Percentiles rank a stretch among this genome's conserved stretches.
Evolutionary conservation across 2,888 invertebrate genomes (phyloP).

Genomic region (Gnatocerus cornutus): DNA sequence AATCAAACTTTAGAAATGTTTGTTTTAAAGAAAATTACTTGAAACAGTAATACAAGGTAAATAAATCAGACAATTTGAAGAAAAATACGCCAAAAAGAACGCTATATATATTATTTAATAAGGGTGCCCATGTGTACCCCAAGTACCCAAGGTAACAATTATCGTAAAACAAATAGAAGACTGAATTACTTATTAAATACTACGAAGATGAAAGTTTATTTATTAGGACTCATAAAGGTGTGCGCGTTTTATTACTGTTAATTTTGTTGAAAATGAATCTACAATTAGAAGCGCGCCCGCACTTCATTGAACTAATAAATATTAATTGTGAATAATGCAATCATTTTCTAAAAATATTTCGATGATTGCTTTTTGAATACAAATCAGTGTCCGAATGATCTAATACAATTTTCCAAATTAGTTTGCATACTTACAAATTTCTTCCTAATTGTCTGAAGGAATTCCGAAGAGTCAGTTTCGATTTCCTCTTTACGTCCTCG

Average conservation of each 20-base stretch:
- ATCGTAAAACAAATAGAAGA: slow-evolving; percentile 25
- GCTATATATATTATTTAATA: too few species aligned
- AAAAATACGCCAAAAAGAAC: too few species aligned
- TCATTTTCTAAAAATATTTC: slow-evolving; percentile 4
- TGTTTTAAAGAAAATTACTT: slow-evolving; percentile 15
- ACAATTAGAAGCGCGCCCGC: not conserved
- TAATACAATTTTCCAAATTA: not conserved
- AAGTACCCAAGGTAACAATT: slow-evolving; percentile 3
- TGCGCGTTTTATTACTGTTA: not conserved
- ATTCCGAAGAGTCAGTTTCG: slow-evolving; percentile 20
- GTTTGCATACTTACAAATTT: slow-evolving; percentile 47
- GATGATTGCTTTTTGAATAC: not conserved
- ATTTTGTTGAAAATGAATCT: not conserved
- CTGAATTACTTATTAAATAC: slow-evolving; percentile 2
- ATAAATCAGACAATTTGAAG: too few species aligned
- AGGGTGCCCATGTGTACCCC: not conserved
- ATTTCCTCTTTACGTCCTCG: slow-evolving; percentile 71
- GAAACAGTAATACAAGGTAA: not conserved
- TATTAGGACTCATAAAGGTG: too few species aligned
- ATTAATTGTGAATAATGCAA: not conserved
- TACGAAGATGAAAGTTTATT: not conserved
- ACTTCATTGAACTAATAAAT: not conserved
- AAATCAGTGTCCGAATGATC: not conserved
- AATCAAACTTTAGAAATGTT: slow-evolving; percentile 11
- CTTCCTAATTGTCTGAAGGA: slow-evolving; percentile 38